Percentiles rank a stretch among this genome's conserved stretches.
These are phyloP conservation scores for Acanthosoma haemorrhoidale DNA, from an alignment of 2,888 invertebrate species.

Conservation along the genomic window DNA sequence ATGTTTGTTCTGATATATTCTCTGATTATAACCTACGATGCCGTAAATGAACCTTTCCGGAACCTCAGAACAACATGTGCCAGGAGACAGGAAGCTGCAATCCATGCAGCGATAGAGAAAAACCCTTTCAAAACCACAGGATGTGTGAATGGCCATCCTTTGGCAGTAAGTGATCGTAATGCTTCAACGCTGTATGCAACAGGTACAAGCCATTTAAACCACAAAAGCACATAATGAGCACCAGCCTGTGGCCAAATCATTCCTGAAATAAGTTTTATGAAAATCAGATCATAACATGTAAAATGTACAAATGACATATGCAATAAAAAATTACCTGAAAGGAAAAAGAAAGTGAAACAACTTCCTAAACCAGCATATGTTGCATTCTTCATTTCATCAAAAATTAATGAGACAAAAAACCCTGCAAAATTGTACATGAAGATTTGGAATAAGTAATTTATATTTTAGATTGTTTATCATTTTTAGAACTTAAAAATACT, in stretches of 20 bases:
- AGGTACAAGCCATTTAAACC: conserved; percentile 63
- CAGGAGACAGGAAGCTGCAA: conserved; percentile 51
- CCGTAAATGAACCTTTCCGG: conserved; percentile 32
- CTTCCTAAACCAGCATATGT: conserved; percentile 41
- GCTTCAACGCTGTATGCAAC: conserved; percentile 74
- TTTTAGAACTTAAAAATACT: too few species aligned
- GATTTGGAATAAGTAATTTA: too few species aligned
- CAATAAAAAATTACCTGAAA: conserved; percentile 39
- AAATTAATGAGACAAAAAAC: conserved; percentile 40
- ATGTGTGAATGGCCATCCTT: conserved; percentile 64
- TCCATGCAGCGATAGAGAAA: conserved; percentile 62
- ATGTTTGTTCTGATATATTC: not conserved
- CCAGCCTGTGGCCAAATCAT: conserved; percentile 60
- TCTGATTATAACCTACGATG: conserved; percentile 7
- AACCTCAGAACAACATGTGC: conserved; percentile 42
- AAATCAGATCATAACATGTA: not conserved
- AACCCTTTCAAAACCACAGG: conserved; percentile 69
- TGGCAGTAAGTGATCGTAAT: conserved; percentile 67
- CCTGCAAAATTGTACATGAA: too few species aligned
- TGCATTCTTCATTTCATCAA: conserved; percentile 39
- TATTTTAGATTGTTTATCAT: too few species aligned
- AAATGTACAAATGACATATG: not conserved
- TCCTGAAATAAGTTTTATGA: conserved; percentile 35
- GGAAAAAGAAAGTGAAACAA: conserved; percentile 40
- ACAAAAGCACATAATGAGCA: conserved; percentile 57